These are phyloP conservation scores for Lamellibrachia columna DNA, from an alignment of 2,888 invertebrate genomes.

Conservation along the genomic window DNA sequence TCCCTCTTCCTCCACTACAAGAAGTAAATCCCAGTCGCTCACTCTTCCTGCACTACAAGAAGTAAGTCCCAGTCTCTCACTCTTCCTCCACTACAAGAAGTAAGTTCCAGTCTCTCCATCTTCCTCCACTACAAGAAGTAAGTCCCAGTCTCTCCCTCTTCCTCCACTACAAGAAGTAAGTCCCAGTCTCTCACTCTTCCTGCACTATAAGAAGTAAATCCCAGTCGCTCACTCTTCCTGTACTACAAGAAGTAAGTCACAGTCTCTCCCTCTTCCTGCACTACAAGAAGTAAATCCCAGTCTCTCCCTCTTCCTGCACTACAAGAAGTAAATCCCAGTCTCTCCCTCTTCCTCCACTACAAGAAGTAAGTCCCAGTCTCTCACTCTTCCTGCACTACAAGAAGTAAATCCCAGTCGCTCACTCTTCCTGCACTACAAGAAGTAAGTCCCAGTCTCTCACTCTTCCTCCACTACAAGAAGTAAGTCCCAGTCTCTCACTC, in stretches of 20 bases:
- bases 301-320: neutral
- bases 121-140: neutral
- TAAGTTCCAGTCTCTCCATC: neutral
- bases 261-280: too few relatives aligned
- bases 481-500: too few relatives aligned
- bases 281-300: too few relatives aligned
- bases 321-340: neutral
- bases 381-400: too few relatives aligned
- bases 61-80: neutral
- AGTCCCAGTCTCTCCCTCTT: neutral
- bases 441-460: conserved; percentile 40
- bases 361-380: too few relatives aligned
- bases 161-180: neutral
- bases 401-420: too few relatives aligned
- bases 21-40: conserved; percentile 54
- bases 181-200: neutral
- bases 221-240: neutral
- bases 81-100: neutral
- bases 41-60: neutral
- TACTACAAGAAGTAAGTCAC: conserved; percentile 18
- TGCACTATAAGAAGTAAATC: too few relatives aligned
- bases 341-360: too few relatives aligned
- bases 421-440: too few relatives aligned
- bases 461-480: conserved; percentile 37
- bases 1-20: conserved; percentile 53